Conservation (phyloP, 1,140 invertebrate genomes). For the Eufriesea mexicana region DNA sequence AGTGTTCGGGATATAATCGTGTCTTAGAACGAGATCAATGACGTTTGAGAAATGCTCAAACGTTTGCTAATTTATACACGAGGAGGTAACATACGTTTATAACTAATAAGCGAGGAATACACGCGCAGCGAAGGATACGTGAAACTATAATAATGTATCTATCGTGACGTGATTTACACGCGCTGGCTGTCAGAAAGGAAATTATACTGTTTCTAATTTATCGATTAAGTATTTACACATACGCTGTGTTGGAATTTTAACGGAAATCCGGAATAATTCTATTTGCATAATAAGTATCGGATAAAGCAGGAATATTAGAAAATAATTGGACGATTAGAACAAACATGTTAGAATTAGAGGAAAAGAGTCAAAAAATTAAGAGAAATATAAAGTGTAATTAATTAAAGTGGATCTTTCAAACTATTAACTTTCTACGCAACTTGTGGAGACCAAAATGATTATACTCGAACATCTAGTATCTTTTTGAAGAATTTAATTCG, state of each 20-base stretch:
- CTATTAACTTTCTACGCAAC: not conserved
- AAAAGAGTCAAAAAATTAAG: not conserved
- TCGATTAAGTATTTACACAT: constrained; percentile 10
- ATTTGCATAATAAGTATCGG: constrained; percentile 12
- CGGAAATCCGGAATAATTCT: constrained; percentile 19
- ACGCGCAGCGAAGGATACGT: too few relatives aligned
- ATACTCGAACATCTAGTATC: not conserved
- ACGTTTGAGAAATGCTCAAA: too few relatives aligned
- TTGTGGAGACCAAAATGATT: not conserved
- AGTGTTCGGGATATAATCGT: too few relatives aligned
- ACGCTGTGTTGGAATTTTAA: not conserved
- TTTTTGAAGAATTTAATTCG: not conserved
- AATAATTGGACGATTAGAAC: not conserved
- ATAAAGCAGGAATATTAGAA: too few relatives aligned
- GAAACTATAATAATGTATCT: constrained; percentile 19
- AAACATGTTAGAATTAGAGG: too few relatives aligned
- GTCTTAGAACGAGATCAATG: too few relatives aligned
- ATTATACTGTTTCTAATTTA: not conserved
- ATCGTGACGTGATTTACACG: constrained; percentile 17
- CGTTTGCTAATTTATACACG: too few relatives aligned
- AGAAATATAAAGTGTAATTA: not conserved
- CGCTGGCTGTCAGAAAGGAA: not conserved
- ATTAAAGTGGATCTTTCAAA: not conserved
- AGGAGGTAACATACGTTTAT: not conserved
- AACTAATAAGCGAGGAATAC: not conserved